phyloP scores from a whole-genome alignment of 2,797 vertebrate genomes.

The Iguana delicatissima region DNA sequence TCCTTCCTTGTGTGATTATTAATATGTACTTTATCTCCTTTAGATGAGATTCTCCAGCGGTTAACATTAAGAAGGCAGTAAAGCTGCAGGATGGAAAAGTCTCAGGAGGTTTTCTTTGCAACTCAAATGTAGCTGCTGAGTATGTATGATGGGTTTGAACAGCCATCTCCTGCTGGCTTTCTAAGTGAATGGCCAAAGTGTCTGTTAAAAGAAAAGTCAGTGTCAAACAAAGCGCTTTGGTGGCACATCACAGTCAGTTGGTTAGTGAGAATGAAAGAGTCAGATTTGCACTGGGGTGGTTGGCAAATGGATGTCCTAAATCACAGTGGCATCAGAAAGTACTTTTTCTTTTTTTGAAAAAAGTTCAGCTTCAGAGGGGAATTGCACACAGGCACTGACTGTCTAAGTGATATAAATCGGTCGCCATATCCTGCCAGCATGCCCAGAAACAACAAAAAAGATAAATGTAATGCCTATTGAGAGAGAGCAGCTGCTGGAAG shows the following conservation, averaged over 20 bases:
- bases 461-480: conserved; percentile 79
- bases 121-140: background rate
- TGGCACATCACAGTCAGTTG: conserved; percentile 23
- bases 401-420: conserved; percentile 75
- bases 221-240: conserved; percentile 37
- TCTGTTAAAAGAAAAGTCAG: conserved; percentile 20
- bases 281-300: conserved; percentile 30
- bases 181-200: conserved; percentile 37
- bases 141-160: fast-evolving
- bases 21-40: background rate
- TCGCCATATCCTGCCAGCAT: conserved; percentile 74
- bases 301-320: conserved; percentile 35
- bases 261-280: conserved; percentile 34
- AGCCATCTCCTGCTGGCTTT: conserved; percentile 1
- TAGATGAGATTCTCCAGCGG: background rate
- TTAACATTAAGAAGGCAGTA: conserved; percentile 1
- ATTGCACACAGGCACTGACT: conserved; percentile 62
- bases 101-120: conserved; percentile 1
- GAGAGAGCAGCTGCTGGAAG: conserved; percentile 78
- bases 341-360: conserved; percentile 40
- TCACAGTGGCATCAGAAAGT: conserved; percentile 42
- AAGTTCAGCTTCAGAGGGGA: conserved; percentile 53
- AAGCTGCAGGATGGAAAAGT: conserved; percentile 36
- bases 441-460: conserved; percentile 73
- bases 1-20: background rate